These are phyloP conservation scores for Pollachius pollachius DNA, from an alignment of 2,113 vertebrate species.

Conservation along the genomic window DNA sequence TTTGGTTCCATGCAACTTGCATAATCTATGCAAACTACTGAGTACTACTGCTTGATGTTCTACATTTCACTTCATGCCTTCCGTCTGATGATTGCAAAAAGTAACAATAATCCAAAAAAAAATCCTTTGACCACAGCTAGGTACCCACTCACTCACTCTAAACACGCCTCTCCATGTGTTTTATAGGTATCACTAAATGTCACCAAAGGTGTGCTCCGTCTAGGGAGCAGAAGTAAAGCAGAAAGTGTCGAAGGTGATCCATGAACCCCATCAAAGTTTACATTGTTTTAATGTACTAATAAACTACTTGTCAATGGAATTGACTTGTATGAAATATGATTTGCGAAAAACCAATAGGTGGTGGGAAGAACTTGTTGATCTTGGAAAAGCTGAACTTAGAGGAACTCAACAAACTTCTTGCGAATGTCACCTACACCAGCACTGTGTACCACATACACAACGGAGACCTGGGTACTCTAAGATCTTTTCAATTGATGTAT, in stretches of 20 bases:
- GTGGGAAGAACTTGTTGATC: constrained; percentile 47
- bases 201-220: constrained; percentile 58
- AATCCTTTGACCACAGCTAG: not conserved
- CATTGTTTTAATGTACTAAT: too few relatives aligned
- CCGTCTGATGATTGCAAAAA: too few relatives aligned
- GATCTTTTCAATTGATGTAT: too few relatives aligned
- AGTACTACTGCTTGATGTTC: too few relatives aligned
- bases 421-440: constrained; percentile 67
- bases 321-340: too few relatives aligned
- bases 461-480: constrained; percentile 61
- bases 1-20: too few relatives aligned
- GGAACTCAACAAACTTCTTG: constrained; percentile 60
- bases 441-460: constrained; percentile 53
- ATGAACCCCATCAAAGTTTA: too few relatives aligned
- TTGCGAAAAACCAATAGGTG: constrained; percentile 37
- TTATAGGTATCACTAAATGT: constrained; percentile 61
- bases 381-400: constrained; percentile 43
- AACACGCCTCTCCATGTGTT: not conserved
- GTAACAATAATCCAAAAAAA: too few relatives aligned
- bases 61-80: too few relatives aligned
- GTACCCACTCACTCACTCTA: not conserved
- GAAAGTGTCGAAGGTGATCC: constrained; percentile 26
- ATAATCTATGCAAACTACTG: too few relatives aligned
- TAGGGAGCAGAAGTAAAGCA: constrained; percentile 26
- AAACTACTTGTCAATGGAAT: too few relatives aligned